Conservation (phyloP, 2,888 invertebrate genomes). For the Drosophila sordidula region DNA sequence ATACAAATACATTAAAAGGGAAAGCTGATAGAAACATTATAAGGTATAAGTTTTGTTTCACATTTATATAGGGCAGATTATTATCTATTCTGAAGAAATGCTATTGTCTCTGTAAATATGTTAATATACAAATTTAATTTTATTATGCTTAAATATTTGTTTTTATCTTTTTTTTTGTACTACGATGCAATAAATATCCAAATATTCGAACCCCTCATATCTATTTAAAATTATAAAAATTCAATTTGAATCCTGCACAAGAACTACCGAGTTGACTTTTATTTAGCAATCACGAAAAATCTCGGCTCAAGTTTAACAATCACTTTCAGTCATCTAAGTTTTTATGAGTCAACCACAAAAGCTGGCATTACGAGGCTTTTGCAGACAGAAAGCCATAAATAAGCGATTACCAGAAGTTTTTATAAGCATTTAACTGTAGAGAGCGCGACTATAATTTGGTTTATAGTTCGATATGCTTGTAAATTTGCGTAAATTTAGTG, state of each 20-base stretch:
- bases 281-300: constrained; percentile 11
- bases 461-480: constrained; percentile 55
- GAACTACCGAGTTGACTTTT: not conserved
- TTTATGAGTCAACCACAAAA: constrained; percentile 39
- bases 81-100: too few species aligned
- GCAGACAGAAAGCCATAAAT: constrained; percentile 41
- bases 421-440: constrained; percentile 30
- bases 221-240: not conserved
- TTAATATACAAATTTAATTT: too few species aligned
- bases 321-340: constrained; percentile 4
- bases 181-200: too few species aligned
- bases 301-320: constrained; percentile 23
- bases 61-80: too few species aligned
- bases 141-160: too few species aligned
- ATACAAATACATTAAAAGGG: not conserved
- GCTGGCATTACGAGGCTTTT: constrained; percentile 15
- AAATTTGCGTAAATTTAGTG: constrained; percentile 58
- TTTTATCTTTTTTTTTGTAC: too few species aligned
- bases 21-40: not conserved
- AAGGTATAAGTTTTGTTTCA: too few species aligned
- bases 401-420: constrained; percentile 53
- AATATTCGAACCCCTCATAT: too few species aligned
- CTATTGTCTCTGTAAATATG: too few species aligned
- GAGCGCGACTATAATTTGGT: constrained; percentile 35
- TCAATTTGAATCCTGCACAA: not conserved